phyloP scores from a whole-genome alignment of 2,888 invertebrate species.

The Rhaphigaster nebulosa region DNA sequence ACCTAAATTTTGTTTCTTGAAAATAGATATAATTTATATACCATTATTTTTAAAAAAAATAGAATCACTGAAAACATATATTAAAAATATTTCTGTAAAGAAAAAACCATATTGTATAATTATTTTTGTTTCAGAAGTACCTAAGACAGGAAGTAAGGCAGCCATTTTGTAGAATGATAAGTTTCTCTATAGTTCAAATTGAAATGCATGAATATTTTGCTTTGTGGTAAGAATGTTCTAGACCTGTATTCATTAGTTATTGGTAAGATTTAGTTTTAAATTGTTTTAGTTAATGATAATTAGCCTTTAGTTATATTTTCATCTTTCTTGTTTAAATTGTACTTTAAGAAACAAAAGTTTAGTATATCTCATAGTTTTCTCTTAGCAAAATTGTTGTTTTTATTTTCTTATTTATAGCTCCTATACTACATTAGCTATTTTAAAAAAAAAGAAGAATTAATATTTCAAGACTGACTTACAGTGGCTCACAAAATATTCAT shows the following conservation, averaged over 20 bases:
- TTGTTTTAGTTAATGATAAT: background rate
- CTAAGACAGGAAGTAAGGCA: background rate
- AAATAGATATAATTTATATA: background rate
- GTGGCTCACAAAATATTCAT: too few species aligned
- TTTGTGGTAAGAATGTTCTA: too few species aligned
- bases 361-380: too few species aligned
- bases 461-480: too few species aligned
- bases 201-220: background rate
- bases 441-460: too few species aligned
- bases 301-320: background rate
- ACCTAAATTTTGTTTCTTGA: background rate
- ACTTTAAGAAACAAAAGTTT: background rate
- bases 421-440: too few species aligned
- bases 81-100: background rate
- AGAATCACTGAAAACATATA: background rate
- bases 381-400: too few species aligned
- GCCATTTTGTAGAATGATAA: constrained; percentile 1
- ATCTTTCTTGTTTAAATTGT: too few species aligned
- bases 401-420: too few species aligned
- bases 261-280: background rate
- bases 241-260: background rate
- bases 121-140: background rate
- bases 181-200: background rate
- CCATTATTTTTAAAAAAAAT: background rate
- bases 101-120: background rate